Base-by-base conservation (phyloP, 2,797 vertebrate genomes). In the Acipenser ruthenus region DNA sequence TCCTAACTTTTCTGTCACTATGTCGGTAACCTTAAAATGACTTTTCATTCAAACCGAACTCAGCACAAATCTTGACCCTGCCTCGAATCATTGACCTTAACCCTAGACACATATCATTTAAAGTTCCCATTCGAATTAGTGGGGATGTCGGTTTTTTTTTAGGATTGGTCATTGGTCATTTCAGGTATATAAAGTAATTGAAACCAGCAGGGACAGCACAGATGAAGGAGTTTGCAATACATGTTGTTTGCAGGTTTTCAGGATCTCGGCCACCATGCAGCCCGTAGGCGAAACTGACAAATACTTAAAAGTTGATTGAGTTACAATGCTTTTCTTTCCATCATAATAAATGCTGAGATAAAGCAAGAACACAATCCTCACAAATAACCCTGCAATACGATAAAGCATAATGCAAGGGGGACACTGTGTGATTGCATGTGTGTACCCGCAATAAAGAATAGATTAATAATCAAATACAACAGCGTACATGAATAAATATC, bases 81-180 rank as follows among this genome's bases (percentile, higher is more conserved):
- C 68, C 60, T 64, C 68, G 69, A 78, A 69, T 70, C 70, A 71
- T 53, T 66, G 67, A 77, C 73, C 73, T 62, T 50, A 69, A 67
- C 65, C 72, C 66, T 15, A 58, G 50, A 56, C 56, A 68, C 12
- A 74, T 71, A 77, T 74, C 62, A 64, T 65, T 67, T 68, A 68
- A 37, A 69, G 68, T 67, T 66, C 64, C 51, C 67, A 68, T 71
- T 67, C 59, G 62, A 67, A 53, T 67, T 67, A 70, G 61, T 60
- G 65, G 9, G 53, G 58, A 67, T 60, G 60, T 62, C 51, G 62
- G 10, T 49, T 67, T 59, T 18, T 18, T 18, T 67, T 50, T 59
- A 51, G 49, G 13, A 56, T 49, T 63, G 15, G 7, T 23, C 51
- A n/a, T 51, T 64, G 60, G 60, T 53, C 53, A 67, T n/a, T 67